phyloP scores from a whole-genome alignment of 2,797 vertebrate species.

The Sebastes reedi region DNA sequence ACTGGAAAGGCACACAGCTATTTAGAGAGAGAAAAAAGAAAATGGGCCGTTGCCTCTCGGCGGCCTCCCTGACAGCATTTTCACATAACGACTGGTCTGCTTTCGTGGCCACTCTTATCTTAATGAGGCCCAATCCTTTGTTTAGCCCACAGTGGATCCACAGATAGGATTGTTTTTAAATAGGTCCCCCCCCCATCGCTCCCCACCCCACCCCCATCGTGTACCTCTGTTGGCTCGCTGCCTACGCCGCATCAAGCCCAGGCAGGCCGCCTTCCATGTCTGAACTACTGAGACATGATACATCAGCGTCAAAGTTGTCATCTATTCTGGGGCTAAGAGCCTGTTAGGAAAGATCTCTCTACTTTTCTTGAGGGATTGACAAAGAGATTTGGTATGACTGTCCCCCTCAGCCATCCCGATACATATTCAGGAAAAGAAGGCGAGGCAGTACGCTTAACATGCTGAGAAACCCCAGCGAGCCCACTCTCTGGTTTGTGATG shows the following conservation, averaged over 20 bases:
- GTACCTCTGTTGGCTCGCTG: conserved; percentile 43
- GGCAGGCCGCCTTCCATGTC: conserved; percentile 30
- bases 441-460: neutral
- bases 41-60: conserved; percentile 64
- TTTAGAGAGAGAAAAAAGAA: conserved; percentile 39
- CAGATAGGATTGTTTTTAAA: conserved; percentile 74
- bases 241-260: conserved; percentile 35
- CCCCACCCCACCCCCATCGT: neutral
- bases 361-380: conserved; percentile 36
- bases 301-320: conserved; percentile 64
- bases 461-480: neutral
- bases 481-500: conserved; percentile 16
- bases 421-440: conserved; percentile 26
- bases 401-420: conserved; percentile 34
- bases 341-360: conserved; percentile 27
- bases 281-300: conserved; percentile 53
- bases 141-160: conserved; percentile 70
- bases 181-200: neutral
- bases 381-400: conserved; percentile 39
- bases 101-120: conserved; percentile 62
- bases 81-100: conserved; percentile 61
- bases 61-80: conserved; percentile 48
- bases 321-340: conserved; percentile 43
- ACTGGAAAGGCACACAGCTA: conserved; percentile 30
- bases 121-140: conserved; percentile 74